Base-by-base conservation (phyloP, 2,888 invertebrate species). In the Drosophila peninsularis region DNA sequence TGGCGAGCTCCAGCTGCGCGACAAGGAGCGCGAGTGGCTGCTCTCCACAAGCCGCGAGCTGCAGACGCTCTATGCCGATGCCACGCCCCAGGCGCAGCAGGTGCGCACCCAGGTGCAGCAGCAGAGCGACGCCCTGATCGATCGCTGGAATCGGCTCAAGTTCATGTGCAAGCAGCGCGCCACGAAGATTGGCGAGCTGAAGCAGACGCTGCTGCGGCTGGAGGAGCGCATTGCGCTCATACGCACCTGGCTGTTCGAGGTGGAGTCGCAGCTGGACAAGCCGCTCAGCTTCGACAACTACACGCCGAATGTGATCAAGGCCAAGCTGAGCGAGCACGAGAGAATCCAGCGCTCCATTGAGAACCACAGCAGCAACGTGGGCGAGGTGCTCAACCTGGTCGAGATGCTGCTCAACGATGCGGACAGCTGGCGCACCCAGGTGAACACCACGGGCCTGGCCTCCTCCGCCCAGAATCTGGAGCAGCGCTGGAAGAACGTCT, bases 11-110 rank as follows among this genome's bases (percentile, higher is more conserved):
- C 93, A 94, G 1, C 90, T 97, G 71, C 96, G 96, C 85, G 95
- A 96, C 90, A 94, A 95, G 5, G 97, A 97, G 90, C 94, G 95
- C 45, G 95, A 95, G 69, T 97, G 97, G 97, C 92, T 97, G 19
- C 90, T 94, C 6, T 94, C 94, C 70, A 95, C 95, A 0, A 96
- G 96, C 0, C 93, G 93, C 11, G 94, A 95, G 76, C 91, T 97
- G 50, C 93, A 95, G 13, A 93, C 94, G n/a, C 78, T 92, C 3
- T 92, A 94, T 53, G 94, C 94, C 21, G 95, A 95, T 62, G 94
- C 94, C 62, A 94, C 95, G 65, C 94, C 95, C 56, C 94, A 94
- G 53, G 93, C 94, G 4, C 93, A 93, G 30, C 91, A 92, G 1
- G 95, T 96, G 78, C 95, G 94, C 62, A 92, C 92, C 14, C 94